Conservation (phyloP, 2,113 vertebrate species). For the Dromaius novaehollandiae region DNA sequence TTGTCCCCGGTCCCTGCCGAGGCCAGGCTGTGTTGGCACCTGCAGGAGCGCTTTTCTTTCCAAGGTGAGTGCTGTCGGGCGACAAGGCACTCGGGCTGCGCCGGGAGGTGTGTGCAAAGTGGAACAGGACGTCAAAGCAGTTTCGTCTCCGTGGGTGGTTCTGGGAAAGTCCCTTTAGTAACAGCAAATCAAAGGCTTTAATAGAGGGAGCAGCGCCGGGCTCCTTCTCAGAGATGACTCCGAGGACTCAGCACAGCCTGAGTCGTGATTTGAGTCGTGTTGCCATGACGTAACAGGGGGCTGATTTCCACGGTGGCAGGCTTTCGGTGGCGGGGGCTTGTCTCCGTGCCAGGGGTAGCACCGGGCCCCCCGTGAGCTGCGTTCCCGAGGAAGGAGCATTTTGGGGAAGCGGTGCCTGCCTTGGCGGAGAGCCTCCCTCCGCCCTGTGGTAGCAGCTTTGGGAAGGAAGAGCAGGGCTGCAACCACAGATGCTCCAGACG, state of each 20-base stretch:
- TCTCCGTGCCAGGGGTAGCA: rapidly evolving
- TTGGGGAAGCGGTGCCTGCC: not conserved
- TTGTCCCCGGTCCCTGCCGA: rapidly evolving
- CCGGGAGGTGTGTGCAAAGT: not conserved
- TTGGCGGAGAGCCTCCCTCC: not conserved
- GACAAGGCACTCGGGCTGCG: not conserved
- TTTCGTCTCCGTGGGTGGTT: slow-evolving; percentile 8
- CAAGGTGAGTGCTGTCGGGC: not conserved
- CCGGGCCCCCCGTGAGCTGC: rapidly evolving
- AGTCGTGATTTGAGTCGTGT: slow-evolving; percentile 4
- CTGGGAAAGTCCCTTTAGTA: slow-evolving; percentile 64
- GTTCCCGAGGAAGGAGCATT: not conserved
- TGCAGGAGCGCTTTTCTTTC: not conserved
- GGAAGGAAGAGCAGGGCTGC: not conserved
- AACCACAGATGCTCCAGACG: not conserved
- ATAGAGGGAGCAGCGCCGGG: not conserved
- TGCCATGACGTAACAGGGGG: not conserved
- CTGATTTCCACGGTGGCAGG: slow-evolving; percentile 20
- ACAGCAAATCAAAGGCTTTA: slow-evolving; percentile 20
- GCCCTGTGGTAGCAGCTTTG: rapidly evolving
- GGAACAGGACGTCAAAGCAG: slow-evolving; percentile 43
- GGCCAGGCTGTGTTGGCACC: not conserved
- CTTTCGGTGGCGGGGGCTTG: not conserved
- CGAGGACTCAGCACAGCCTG: not conserved
- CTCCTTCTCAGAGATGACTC: slow-evolving; percentile 22